These are phyloP conservation scores for Rafetus swinhoei DNA, from an alignment of 2,113 vertebrate genomes.

Conservation along the genomic window DNA sequence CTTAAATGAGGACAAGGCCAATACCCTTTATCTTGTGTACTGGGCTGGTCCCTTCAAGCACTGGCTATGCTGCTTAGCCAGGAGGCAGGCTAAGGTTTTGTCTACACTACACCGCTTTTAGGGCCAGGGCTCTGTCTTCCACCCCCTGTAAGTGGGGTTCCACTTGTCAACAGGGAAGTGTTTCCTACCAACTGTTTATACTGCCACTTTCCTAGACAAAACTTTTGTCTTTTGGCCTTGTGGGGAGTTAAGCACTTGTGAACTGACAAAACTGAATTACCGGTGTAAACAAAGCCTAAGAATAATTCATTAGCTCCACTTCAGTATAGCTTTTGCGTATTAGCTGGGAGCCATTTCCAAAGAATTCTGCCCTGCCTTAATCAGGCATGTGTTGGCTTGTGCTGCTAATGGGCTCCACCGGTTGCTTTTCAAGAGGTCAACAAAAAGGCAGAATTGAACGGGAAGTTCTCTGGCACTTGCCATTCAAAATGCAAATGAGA, in stretches of 20 bases:
- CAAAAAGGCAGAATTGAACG: not conserved
- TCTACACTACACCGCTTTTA: too few relatives aligned
- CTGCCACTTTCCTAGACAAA: too few relatives aligned
- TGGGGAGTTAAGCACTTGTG: too few relatives aligned
- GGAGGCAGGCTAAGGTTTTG: not conserved
- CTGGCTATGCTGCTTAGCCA: not conserved
- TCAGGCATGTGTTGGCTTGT: constrained; percentile 56
- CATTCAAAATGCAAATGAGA: not conserved
- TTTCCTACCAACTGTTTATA: too few relatives aligned
- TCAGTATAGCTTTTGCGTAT: not conserved
- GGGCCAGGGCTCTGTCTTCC: too few relatives aligned
- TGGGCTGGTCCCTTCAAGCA: rapidly evolving
- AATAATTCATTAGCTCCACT: not conserved
- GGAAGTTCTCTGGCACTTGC: not conserved
- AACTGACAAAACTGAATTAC: too few relatives aligned
- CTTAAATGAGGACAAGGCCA: not conserved
- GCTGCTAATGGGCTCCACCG: rapidly evolving
- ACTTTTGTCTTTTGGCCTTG: too few relatives aligned
- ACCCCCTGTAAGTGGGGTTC: too few relatives aligned
- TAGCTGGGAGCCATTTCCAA: constrained; percentile 22
- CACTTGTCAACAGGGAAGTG: too few relatives aligned
- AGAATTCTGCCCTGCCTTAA: constrained; percentile 46
- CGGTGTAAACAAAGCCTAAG: not conserved
- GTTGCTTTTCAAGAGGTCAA: not conserved
- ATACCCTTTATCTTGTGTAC: not conserved